Percentiles rank a stretch among this genome's conserved stretches.
These are phyloP conservation scores for Drosophila biarmipes DNA, from an alignment of 1,140 invertebrate species.

Conservation along the genomic window DNA sequence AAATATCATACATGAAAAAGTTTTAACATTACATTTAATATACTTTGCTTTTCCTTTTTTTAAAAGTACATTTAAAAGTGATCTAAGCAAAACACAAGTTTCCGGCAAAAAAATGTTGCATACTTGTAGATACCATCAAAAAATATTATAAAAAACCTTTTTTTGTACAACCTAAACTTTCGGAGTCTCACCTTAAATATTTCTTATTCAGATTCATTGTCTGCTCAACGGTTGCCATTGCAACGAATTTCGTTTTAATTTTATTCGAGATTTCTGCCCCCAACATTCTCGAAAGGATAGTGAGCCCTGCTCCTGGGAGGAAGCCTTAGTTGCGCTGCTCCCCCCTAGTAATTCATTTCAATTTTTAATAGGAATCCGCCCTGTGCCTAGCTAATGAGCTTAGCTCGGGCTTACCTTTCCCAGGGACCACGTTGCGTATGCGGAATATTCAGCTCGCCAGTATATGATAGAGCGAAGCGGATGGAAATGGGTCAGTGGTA, in stretches of 20 bases:
- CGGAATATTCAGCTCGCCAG: conserved; percentile 48
- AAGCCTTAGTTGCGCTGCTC: neutral
- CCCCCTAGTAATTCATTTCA: conserved; percentile 40
- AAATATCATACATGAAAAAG: no score
- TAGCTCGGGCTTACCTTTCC: conserved; percentile 52
- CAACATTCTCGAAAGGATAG: conserved; percentile 20
- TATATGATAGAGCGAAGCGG: conserved; percentile 19
- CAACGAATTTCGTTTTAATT: conserved; percentile 58
- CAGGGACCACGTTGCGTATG: conserved; percentile 53
- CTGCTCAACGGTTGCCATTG: conserved; percentile 55
- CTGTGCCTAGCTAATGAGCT: conserved; percentile 64
- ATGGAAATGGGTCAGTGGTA: conserved; percentile 50
- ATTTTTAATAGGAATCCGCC: conserved; percentile 62
- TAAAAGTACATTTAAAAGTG: no score
- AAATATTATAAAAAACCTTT: no score
- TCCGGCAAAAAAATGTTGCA: no score
- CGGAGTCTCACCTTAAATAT: conserved; percentile 22
- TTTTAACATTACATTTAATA: no score
- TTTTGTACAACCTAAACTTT: conserved; percentile 20
- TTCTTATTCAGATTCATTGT: conserved; percentile 33
- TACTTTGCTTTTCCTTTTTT: no score
- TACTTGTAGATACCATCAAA: no score
- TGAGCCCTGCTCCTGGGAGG: conserved; percentile 2
- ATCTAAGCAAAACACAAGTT: no score
- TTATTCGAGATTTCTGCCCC: conserved; percentile 25